Evolutionary conservation across 1,140 invertebrate genomes (phyloP).

Genomic region (Bombus confusus): DNA sequence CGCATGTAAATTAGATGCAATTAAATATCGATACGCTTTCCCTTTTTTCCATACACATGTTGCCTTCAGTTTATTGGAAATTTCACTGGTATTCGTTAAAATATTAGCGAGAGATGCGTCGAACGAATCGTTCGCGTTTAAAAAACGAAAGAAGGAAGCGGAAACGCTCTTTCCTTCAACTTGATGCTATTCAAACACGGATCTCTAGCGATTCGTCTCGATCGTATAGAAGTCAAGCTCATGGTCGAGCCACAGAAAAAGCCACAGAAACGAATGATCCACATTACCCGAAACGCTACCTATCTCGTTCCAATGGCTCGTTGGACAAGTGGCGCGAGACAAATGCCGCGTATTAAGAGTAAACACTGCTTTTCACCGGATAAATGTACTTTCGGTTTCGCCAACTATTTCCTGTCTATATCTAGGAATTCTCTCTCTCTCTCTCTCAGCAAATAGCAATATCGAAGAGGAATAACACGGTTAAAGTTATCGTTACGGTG

Average conservation of each 20-base stretch:
- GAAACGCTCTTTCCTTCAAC: not conserved
- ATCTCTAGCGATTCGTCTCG: not conserved
- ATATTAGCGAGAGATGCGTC: not conserved
- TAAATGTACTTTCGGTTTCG: constrained; percentile 45
- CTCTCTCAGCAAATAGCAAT: rapidly evolving
- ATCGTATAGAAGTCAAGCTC: constrained; percentile 33
- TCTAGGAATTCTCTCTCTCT: not conserved
- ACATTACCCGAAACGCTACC: constrained; percentile 13
- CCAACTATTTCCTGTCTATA: constrained; percentile 33
- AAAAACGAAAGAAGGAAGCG: not conserved
- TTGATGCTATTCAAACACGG: not conserved
- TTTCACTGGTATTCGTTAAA: not conserved
- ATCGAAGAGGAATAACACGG: not conserved
- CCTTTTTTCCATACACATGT: not conserved
- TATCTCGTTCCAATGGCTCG: constrained; percentile 43
- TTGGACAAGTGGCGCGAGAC: constrained; percentile 51
- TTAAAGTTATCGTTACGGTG: no score
- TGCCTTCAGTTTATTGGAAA: not conserved
- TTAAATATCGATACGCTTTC: constrained; percentile 1
- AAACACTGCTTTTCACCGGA: constrained; percentile 55
- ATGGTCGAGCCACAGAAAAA: constrained; percentile 20
- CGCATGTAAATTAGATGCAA: not conserved
- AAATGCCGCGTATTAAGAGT: constrained; percentile 36
- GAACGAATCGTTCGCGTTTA: not conserved
- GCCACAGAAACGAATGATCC: constrained; percentile 1